Percentiles rank a stretch among this genome's conserved stretches.
Conservation (phyloP, 2,888 invertebrate species). For the Pyrgus malvae region DNA sequence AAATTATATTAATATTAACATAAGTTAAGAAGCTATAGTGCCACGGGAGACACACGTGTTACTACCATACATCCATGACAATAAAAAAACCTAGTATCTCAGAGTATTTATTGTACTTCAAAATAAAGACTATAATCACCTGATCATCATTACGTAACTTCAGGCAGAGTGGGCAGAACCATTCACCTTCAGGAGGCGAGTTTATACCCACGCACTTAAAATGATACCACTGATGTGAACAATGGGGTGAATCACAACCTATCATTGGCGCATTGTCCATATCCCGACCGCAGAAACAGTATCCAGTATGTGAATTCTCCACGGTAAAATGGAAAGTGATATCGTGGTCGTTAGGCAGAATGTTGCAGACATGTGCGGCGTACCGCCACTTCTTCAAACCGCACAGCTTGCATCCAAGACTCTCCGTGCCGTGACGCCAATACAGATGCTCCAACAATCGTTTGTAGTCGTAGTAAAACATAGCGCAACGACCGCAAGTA, state of each 20-base stretch:
- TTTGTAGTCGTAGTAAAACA: slow-evolving; percentile 54
- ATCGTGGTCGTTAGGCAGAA: slow-evolving; percentile 51
- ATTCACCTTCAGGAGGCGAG: slow-evolving; percentile 54
- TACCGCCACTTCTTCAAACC: slow-evolving; percentile 53
- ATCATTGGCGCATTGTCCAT: slow-evolving; percentile 54
- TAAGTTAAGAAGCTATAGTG: too few relatives aligned
- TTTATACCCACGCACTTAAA: slow-evolving; percentile 58
- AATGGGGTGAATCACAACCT: slow-evolving; percentile 56
- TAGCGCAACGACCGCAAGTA: slow-evolving; percentile 52
- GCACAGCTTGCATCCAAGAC: slow-evolving; percentile 50
- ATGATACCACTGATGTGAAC: slow-evolving; percentile 59
- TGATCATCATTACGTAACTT: slow-evolving; percentile 1
- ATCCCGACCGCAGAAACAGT: slow-evolving; percentile 55
- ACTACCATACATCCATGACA: too few relatives aligned
- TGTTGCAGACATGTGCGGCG: slow-evolving; percentile 56
- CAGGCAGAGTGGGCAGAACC: slow-evolving; percentile 56
- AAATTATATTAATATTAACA: too few relatives aligned
- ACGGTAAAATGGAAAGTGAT: slow-evolving; percentile 31
- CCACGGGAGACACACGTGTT: too few relatives aligned
- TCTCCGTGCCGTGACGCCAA: slow-evolving; percentile 67
- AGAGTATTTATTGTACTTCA: not conserved
- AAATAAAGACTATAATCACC: not conserved
- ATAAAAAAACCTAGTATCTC: too few relatives aligned
- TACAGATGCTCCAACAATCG: slow-evolving; percentile 59
- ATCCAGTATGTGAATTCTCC: slow-evolving; percentile 43